phyloP scores from a whole-genome alignment of 2,113 vertebrate genomes.

The Rhinogobius similis region DNA sequence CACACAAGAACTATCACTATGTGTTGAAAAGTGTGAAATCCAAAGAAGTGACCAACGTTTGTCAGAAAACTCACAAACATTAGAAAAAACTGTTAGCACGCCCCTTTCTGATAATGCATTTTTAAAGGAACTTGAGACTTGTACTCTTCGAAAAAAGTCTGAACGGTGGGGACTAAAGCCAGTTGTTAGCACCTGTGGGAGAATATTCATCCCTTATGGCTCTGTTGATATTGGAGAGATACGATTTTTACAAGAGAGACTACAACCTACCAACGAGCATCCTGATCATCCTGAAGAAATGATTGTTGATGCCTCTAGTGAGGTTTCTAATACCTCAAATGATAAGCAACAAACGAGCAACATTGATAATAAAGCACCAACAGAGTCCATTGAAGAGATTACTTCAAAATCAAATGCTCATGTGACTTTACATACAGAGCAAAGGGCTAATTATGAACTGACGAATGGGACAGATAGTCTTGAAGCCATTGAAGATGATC shows the following conservation, averaged over 20 bases:
- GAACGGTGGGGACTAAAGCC: conserved; percentile 75
- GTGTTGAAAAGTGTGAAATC: conserved; percentile 20
- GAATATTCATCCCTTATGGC: conserved; percentile 77
- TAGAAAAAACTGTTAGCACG: conserved; percentile 2
- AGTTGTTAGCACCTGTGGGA: conserved; percentile 74
- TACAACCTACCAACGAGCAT: conserved; percentile 8
- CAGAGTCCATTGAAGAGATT: not conserved
- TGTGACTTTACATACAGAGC: conserved; percentile 14
- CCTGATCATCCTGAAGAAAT: conserved; percentile 15
- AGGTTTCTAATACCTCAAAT: not conserved
- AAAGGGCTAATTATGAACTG: not conserved
- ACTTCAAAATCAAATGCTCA: not conserved
- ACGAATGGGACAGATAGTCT: conserved; percentile 1
- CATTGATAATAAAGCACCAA: not conserved
- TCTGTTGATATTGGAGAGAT: conserved; percentile 38
- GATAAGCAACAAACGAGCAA: conserved; percentile 10
- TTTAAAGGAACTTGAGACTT: conserved; percentile 26
- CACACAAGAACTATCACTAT: conserved; percentile 19
- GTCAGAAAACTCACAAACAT: conserved; percentile 17
- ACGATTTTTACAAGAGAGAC: conserved; percentile 35
- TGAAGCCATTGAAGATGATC: conserved; percentile 17
- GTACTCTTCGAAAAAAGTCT: conserved; percentile 58
- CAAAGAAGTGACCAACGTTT: conserved; percentile 31
- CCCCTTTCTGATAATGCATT: not conserved
- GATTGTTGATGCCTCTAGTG: conserved; percentile 9